Base-by-base conservation (phyloP, 2,113 vertebrate species). In the Tenrec ecaudatus region DNA sequence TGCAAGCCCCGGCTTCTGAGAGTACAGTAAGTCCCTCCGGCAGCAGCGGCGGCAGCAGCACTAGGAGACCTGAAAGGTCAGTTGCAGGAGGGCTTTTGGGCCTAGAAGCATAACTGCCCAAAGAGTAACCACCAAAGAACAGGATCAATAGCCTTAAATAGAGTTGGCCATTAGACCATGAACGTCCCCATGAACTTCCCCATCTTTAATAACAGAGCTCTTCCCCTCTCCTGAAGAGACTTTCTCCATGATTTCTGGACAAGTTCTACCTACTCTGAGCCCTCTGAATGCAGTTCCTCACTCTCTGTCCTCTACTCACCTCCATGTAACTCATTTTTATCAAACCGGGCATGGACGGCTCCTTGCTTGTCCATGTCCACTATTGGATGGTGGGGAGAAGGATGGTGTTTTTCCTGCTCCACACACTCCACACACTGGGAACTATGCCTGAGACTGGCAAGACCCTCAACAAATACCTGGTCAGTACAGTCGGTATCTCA, bases 161-260 rank as follows among this genome's bases (percentile, higher is more conserved):
- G 88, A 90, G 12, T 11, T 43, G 15, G 33, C 76, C 60, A 69
- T 36, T n/a, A 89, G 57, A 36, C 29, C 85, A 58, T 43, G 23
- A 86, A 69, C 47, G 62, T 88, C 12, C 29, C 58, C 69, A 79
- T 82, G n/a, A n/a, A n/a, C n/a, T n/a, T n/a, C n/a, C n/a, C n/a
- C n/a, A n/a, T 20, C 69, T 77, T 69, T 47, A 22, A 22, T 22
- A 23, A n/a, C 43, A 57, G 23, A 73, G 40, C 7, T 87, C 31
- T 53, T 93, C 29, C 6, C 15, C 68, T 57, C 80, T 79, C 69
- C 64, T 62, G 40, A 92, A 90, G 92, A 77, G 80, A 27, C 62
- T 88, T 62, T 86, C 29, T 20, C 15, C 27, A 6, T 78, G 29
- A 6, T 87, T 80, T 95, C 85, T 47, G 29, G 43, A 88, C 89